Evolutionary conservation across 2,113 vertebrate species (phyloP).

Genomic region (Manacus vitellinus): DNA sequence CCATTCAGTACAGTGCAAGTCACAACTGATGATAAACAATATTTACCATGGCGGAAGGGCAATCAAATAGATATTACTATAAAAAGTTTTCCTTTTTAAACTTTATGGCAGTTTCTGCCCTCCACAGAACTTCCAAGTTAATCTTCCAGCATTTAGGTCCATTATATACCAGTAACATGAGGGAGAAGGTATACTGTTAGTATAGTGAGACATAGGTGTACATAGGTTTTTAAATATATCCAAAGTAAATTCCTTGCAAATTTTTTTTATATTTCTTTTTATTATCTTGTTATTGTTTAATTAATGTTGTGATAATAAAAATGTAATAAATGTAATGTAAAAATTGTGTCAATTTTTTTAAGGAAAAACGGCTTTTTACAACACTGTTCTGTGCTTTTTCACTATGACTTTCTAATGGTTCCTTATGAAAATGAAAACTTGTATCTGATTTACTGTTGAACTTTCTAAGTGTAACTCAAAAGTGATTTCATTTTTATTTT

Average conservation of each 20-base stretch:
- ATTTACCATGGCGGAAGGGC: not conserved
- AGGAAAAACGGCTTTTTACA: not conserved
- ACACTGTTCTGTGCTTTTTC: not conserved
- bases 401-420: not conserved
- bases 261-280: not conserved
- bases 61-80: not conserved
- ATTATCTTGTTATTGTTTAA: not conserved
- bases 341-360: not conserved
- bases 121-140: not conserved
- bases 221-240: not conserved
- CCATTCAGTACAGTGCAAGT: not conserved
- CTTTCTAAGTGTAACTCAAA: not conserved
- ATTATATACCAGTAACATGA: not conserved
- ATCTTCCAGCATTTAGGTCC: not conserved
- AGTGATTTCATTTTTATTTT: not conserved
- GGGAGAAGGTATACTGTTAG: not conserved
- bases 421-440: not conserved
- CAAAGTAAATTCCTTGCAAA: not conserved
- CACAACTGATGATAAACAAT: fast-evolving
- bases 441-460: not conserved
- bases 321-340: not conserved
- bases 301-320: not conserved
- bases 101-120: not conserved
- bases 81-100: not conserved
- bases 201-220: not conserved